Evolutionary conservation across 2,797 vertebrate species (phyloP).

Genomic region (Euthynnus affinis): DNA sequence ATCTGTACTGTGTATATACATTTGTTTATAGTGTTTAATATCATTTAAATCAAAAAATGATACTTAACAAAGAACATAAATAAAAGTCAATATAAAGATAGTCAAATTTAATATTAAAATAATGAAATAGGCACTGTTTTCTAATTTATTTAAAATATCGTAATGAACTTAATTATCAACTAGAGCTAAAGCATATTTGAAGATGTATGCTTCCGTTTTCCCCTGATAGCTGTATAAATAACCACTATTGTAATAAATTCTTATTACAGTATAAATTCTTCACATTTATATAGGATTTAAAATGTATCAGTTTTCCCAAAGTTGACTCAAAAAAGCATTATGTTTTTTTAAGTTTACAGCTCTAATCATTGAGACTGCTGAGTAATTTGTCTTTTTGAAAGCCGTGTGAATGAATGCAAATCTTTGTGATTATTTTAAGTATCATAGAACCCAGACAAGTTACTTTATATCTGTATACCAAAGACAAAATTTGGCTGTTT

Average conservation of each 20-base stretch:
- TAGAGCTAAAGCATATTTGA: background rate
- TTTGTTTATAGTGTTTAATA: background rate
- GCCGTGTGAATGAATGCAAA: conserved; percentile 23
- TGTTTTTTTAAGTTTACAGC: background rate
- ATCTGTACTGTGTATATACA: background rate
- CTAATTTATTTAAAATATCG: background rate
- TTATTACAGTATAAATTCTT: background rate
- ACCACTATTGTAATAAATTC: background rate
- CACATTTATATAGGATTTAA: conserved; percentile 14
- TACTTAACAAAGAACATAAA: background rate
- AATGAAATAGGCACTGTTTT: background rate
- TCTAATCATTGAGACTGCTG: conserved; percentile 8
- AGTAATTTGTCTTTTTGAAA: conserved; percentile 34
- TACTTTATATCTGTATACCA: conserved; percentile 45
- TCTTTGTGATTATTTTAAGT: conserved; percentile 56
- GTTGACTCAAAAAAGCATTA: background rate
- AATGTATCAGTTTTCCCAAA: conserved; percentile 10
- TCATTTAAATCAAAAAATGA: background rate
- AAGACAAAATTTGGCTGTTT: conserved; percentile 47
- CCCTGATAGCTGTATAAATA: background rate
- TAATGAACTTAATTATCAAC: background rate
- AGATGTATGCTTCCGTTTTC: background rate
- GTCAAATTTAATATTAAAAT: background rate
- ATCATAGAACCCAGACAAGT: conserved; percentile 40
- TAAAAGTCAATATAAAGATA: background rate